phyloP scores from a whole-genome alignment of 2,113 vertebrate genomes.

The Pterocles orientalis region DNA sequence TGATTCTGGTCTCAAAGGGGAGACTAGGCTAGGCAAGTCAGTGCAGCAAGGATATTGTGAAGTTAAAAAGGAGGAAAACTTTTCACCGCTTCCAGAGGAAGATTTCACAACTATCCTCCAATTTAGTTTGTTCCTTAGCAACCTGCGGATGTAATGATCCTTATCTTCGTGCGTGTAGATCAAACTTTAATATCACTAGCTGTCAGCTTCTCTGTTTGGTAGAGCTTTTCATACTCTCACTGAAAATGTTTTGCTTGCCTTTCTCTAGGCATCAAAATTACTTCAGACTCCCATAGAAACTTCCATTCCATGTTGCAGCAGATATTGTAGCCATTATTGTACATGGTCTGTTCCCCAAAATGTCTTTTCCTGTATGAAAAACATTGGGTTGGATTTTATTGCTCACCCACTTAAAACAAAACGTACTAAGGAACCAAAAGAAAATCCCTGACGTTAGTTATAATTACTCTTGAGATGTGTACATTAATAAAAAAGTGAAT shows the following conservation, averaged over 20 bases:
- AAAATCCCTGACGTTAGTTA: not conserved
- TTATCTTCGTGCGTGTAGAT: not conserved
- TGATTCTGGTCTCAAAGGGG: not conserved
- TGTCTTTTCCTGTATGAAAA: not conserved
- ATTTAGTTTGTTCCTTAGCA: constrained; percentile 35
- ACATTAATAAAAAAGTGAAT: not conserved
- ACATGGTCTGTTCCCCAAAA: not conserved
- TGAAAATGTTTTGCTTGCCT: not conserved
- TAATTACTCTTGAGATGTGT: not conserved
- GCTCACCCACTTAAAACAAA: not conserved
- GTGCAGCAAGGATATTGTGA: not conserved
- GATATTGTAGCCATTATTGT: not conserved
- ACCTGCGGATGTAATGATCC: constrained; percentile 1
- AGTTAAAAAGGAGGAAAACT: not conserved
- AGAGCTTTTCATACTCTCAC: constrained; percentile 16
- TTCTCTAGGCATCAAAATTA: not conserved
- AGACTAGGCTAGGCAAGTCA: not conserved
- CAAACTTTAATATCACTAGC: constrained; percentile 21
- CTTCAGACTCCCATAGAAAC: not conserved
- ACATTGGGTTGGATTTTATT: not conserved
- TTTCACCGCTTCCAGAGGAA: not conserved
- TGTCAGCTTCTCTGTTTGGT: constrained; percentile 7
- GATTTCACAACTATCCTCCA: not conserved
- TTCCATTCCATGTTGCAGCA: not conserved
- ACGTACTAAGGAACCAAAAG: not conserved